Base-by-base conservation (phyloP, 2,888 invertebrate species). In the Antheraea yamamai region DNA sequence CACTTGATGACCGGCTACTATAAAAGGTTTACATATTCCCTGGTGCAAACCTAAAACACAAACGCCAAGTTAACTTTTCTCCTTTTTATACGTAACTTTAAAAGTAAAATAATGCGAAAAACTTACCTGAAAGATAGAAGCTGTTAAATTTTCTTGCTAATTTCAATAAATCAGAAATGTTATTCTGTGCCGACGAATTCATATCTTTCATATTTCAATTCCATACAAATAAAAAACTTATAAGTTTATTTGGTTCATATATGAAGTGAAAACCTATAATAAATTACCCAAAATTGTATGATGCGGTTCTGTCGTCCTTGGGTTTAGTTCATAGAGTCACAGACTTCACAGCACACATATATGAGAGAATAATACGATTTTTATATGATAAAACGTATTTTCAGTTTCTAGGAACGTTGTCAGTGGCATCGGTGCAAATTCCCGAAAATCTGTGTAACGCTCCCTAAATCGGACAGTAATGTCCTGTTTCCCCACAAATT, bases 111-210 rank as follows among this genome's bases (percentile, higher is more conserved):
- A 26, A 68, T 51, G 3, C n/a, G 16, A 51, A 16, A 52, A 72
- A 85, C 83, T 79, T 88, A 98, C 98, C 98, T 96, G 97, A 96
- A 95, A 98, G 93, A 92, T 98, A 98, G 93, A 98, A 98, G 95
- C 97, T 97, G 95, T 98, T 98, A 94, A 98, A 98, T 95, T 97
- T 97, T 90, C 97, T 96, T 78, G 98, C 98, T 90, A 98, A 96
- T 95, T 97, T 97, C 87, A 97, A 94, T 87, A 98, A 95, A 84
- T 94, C 94, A 73, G 94, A 95, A 88, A 92, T 90, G 79, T 90
- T 92, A 82, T 90, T 92, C 85, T 91, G 91, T 81, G 89, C 84
- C 81, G 89, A 83, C 80, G 93, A 91, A 91, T 91, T 92, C 94
- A 95, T 95, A 82, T 92, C 91, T 94, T 92, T 94, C 94, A 94